Conservation (phyloP, 2,113 vertebrate genomes). For the Calidris pugnax region DNA sequence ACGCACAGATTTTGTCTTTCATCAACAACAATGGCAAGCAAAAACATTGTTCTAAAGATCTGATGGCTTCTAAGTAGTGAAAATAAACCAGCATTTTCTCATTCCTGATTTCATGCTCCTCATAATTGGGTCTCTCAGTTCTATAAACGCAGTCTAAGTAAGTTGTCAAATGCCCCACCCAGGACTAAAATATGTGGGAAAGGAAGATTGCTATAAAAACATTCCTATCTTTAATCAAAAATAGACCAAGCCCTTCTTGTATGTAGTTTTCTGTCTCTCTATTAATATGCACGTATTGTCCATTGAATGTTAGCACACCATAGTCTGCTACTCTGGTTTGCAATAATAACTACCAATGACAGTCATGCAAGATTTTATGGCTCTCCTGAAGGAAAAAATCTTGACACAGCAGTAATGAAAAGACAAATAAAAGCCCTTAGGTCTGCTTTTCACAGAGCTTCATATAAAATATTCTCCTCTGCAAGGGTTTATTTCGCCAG, state of each 20-base stretch:
- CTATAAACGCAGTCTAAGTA: background rate
- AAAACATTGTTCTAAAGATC: background rate
- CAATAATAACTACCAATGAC: background rate
- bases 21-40: conserved; percentile 51
- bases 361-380: background rate
- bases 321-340: background rate
- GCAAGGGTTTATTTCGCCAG: conserved; percentile 8
- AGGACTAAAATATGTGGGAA: background rate
- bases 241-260: background rate
- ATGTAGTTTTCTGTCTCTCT: background rate
- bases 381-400: conserved; percentile 4
- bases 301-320: background rate
- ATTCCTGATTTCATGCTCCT: background rate
- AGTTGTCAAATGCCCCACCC: background rate
- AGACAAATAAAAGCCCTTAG: background rate
- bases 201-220: background rate
- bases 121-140: background rate
- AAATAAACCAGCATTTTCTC: conserved; percentile 12
- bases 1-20: conserved; percentile 57
- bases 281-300: background rate
- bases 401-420: conserved; percentile 11
- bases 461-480: background rate
- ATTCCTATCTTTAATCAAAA: background rate
- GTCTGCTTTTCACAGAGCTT: background rate
- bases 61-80: background rate